A percentile compares a stretch with the other conserved stretches of the same genome.
These are phyloP conservation scores for Pseudococcus jackbeardsleyi DNA, from an alignment of 2,888 invertebrate genomes.

Conservation along the genomic window DNA sequence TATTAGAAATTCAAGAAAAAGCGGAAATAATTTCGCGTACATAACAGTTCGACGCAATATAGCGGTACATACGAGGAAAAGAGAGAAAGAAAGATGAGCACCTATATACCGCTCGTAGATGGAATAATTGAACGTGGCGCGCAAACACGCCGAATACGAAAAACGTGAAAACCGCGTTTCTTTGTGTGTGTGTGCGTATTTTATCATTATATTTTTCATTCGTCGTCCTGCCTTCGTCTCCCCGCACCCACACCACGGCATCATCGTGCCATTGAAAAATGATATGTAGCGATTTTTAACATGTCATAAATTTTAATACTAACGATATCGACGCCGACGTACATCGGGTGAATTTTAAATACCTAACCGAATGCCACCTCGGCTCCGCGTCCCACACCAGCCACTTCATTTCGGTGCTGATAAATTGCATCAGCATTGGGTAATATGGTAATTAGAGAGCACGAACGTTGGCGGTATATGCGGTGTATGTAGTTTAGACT, in stretches of 20 bases:
- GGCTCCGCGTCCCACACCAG: not conserved
- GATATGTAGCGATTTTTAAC: slow-evolving; percentile 34
- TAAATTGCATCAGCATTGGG: slow-evolving; percentile 14
- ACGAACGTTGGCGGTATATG: not conserved
- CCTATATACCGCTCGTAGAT: not conserved
- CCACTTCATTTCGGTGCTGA: slow-evolving; percentile 20
- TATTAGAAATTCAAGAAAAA: slow-evolving; percentile 14
- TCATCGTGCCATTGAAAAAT: slow-evolving; percentile 14
- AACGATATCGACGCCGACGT: slow-evolving; percentile 3
- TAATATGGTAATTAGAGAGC: slow-evolving; percentile 25
- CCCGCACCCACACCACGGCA: not conserved
- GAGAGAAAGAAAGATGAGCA: too few relatives aligned
- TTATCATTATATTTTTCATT: not conserved
- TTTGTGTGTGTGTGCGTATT: not conserved
- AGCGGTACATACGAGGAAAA: not conserved
- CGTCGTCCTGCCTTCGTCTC: not conserved
- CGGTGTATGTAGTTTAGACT: not conserved
- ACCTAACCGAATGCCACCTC: not conserved
- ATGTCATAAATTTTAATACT: slow-evolving; percentile 41
- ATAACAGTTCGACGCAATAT: slow-evolving; percentile 2
- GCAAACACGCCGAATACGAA: not conserved
- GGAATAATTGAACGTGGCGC: slow-evolving; percentile 27
- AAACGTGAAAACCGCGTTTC: not conserved
- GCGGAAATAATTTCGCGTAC: slow-evolving; percentile 35
- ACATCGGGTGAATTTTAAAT: slow-evolving; percentile 38